These are phyloP conservation scores for Oreotrochilus melanogaster DNA, from an alignment of 2,113 vertebrate species.

Conservation along the genomic window DNA sequence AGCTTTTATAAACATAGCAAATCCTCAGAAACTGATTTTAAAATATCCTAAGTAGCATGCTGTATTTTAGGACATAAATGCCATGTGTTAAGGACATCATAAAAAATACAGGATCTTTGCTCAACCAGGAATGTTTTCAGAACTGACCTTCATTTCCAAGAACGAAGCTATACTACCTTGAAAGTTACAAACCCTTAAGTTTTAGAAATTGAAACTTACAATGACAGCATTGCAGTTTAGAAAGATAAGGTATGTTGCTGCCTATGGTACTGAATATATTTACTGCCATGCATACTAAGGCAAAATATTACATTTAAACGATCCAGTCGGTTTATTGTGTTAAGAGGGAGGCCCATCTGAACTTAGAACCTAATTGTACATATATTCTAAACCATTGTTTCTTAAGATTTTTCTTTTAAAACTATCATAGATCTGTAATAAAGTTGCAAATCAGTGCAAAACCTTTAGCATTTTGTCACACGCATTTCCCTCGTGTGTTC, in stretches of 20 bases:
- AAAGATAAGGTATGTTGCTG: not conserved
- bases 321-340: not conserved
- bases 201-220: not conserved
- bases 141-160: not conserved
- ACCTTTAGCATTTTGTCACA: not conserved
- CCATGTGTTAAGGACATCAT: not conserved
- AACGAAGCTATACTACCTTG: not conserved
- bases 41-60: not conserved
- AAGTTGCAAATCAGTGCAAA: not conserved
- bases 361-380: not conserved
- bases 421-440: not conserved
- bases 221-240: not conserved
- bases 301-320: not conserved
- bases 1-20: not conserved
- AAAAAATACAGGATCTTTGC: not conserved
- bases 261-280: not conserved
- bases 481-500: accelerated
- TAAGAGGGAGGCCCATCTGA: not conserved
- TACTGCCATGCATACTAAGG: no score
- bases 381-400: not conserved
- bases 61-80: not conserved
- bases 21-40: not conserved
- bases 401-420: not conserved
- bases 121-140: not conserved
- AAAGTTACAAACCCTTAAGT: not conserved